Percentiles rank a stretch among this genome's conserved stretches.
Conservation (phyloP, 2,888 invertebrate genomes). For the Lasioglossum leucozonium region DNA sequence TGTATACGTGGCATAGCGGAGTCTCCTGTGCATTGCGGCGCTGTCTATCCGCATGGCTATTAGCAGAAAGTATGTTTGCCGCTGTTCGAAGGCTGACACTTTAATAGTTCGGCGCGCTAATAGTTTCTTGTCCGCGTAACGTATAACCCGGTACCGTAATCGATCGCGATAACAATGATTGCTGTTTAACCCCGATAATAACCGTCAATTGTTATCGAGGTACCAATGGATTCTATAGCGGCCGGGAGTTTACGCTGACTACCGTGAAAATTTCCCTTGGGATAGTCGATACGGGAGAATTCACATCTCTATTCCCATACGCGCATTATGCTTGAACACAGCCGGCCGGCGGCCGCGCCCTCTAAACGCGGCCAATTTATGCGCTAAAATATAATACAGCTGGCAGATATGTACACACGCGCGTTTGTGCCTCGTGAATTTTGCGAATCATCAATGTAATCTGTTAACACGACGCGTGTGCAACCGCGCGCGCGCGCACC, state of each 20-base stretch:
- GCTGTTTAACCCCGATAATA: conserved; percentile 54
- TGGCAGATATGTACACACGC: conserved; percentile 17
- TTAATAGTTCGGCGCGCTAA: not conserved
- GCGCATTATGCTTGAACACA: not conserved
- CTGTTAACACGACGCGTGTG: conserved; percentile 38
- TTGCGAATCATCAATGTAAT: conserved; percentile 54
- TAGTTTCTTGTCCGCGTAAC: not conserved
- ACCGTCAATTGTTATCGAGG: conserved; percentile 56
- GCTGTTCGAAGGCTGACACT: not conserved
- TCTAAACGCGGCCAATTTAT: conserved; percentile 57
- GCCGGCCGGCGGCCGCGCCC: not conserved
- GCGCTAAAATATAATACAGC: conserved; percentile 58
- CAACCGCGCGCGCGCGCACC: not conserved
- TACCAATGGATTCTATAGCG: conserved; percentile 29
- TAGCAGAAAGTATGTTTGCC: not conserved
- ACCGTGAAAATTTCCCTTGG: conserved; percentile 79
- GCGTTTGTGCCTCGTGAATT: conserved; percentile 38
- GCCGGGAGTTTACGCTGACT: conserved; percentile 72
- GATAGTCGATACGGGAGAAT: conserved; percentile 62
- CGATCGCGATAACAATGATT: conserved; percentile 26
- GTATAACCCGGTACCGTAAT: not conserved
- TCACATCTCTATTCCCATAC: conserved; percentile 41
- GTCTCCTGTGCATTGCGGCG: not conserved
- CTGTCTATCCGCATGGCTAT: not conserved
- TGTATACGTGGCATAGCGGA: not conserved